Base-by-base conservation (phyloP, 2,113 vertebrate genomes). In the Spheniscus mendiculus region DNA sequence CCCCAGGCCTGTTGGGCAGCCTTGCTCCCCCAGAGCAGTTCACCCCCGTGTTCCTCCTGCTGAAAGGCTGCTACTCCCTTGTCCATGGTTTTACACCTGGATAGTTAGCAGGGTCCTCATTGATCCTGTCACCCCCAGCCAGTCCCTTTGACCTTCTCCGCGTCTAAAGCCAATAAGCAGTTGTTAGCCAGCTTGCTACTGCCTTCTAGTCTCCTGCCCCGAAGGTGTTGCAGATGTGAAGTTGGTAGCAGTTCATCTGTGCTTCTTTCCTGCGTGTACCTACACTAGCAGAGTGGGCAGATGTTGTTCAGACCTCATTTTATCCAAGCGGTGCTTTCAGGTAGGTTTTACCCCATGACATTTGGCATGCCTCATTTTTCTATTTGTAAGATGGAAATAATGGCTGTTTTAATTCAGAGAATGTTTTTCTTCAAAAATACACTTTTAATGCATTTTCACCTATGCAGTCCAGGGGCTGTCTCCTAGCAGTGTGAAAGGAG, bases 251-350 rank as follows among this genome's bases (percentile, higher is more conserved):
- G 45, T 61, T 22, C 4, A 30, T 62, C 36, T 38, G 20, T 18
- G 9, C 34, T 73, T 55, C 52, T 50, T 3, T 42, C 30, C 14
- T 19, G 7, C 2, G 0, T 0, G 6, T 34, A 50, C 11, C 21
- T 59, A 13, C 25, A 4, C 9, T 42, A 18, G 18, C 5, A 32
- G 25, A 89, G 25, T 5, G 30, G 17, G 15, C 19, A 53, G 62
- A 61, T 38, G 13, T 29, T 63, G 16, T 45, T 94, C 40, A 77
- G 87, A 61, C 50, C 20, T 76, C 4, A 5, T 82, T 87, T 82
- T 59, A 14, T 50, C n/a, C 2, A 2, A 63, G 22, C 0, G 0
- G 10, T 85, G 23, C 56, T 71, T 71, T 40, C 44, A 70, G 30
- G 62, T 26, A 18, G 7, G 20, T 63, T 83, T 90, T 82, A n/a